Base-by-base conservation (phyloP, 2,113 vertebrate genomes). In the Xenopus laevis region DNA sequence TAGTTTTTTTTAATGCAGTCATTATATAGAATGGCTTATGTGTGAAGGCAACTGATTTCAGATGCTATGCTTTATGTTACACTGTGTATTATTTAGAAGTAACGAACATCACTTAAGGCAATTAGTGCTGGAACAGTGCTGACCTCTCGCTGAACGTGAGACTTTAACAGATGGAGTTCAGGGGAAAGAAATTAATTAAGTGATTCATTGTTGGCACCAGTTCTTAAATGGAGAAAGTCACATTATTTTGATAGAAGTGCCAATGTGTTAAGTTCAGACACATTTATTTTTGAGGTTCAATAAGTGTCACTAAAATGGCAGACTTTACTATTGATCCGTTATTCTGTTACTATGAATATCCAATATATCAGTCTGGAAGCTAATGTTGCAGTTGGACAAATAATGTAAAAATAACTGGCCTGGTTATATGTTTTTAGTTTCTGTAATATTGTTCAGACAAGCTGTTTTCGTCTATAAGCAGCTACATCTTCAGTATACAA, bases 121-220 rank as follows among this genome's bases (percentile, higher is more conserved):
- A 68, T 69, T 68, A 75, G 30, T 23, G 57, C 65, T 68, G 72
- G 65, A 74, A 68, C 46, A 44, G 58, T 16, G 58, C 45, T 63
- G 65, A 60, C 73, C 65, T 75, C 73, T 65, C 62, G 65, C 73
- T 68, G 72, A 21, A 74, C 61, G 55, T 52, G 72, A 74, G 55
- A 68, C 20, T 62, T 20, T 18, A 69, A 45, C 73, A 75, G 73
- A 75, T 75, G 73, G 73, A 69, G 73, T 68, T 75, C 58, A 75
- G 46, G 66, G 65, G 65, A 75, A 20, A 68, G 73, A 75, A 75
- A 75, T 75, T 68, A 75, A 75, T 75, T 75, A 75, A 63, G 57
- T 55, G 17, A 2, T 20, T 18, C 60, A 15, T 10, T 33, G 23
- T 44, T 72, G 52, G 71, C 40, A 18, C 33, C 33, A 66, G 30